Base-by-base conservation (phyloP, 2,113 vertebrate species). In the Rhineura floridana region DNA sequence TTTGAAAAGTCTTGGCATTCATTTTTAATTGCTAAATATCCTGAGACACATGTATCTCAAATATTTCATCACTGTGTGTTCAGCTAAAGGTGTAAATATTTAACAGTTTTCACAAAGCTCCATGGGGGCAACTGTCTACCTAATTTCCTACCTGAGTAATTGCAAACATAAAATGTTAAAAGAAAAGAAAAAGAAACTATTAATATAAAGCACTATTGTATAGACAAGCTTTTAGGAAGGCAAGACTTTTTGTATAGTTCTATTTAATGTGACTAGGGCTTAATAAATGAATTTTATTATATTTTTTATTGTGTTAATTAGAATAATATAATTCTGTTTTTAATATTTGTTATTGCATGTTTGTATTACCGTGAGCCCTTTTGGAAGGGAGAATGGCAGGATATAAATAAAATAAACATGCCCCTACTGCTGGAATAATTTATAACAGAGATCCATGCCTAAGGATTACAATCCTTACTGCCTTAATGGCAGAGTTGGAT, bases 161-260 rank as follows among this genome's bases (percentile, higher is more conserved):
- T 76, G 72, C 72, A 19, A 85, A 9, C 10, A 85, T 76, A 85
- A 85, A 76, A 76, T 46, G 5, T 85, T 50, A 36, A 67, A 85
- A 84, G 48, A 36, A 55, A 30, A 73, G 36, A 9, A 36, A 67
- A 85, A 84, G 48, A 36, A 55, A 30, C 55, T 52, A 9, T 62
- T 25, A 42, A 33, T 46, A 1, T 46, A 76, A 76, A 85, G 76
- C 8, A 33, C 23, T 10, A 1, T 25, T n/a, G 21, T 81, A 55
- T 84, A 30, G 48, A 3, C 36, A 59, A 28, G 23, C 6, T 25
- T 73, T 48, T 73, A 19, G 28, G 50, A 19, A 33, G 39, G n/a
- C 42, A 28, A 72, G 48, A 12, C 52, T 42, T 69, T 59, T 59
- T 42, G 13, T 39, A 84, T 28, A 25, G 21, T 72, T 48, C 28